phyloP scores from a whole-genome alignment of 2,888 invertebrate genomes.

The Zaprionus bogoriensis region DNA sequence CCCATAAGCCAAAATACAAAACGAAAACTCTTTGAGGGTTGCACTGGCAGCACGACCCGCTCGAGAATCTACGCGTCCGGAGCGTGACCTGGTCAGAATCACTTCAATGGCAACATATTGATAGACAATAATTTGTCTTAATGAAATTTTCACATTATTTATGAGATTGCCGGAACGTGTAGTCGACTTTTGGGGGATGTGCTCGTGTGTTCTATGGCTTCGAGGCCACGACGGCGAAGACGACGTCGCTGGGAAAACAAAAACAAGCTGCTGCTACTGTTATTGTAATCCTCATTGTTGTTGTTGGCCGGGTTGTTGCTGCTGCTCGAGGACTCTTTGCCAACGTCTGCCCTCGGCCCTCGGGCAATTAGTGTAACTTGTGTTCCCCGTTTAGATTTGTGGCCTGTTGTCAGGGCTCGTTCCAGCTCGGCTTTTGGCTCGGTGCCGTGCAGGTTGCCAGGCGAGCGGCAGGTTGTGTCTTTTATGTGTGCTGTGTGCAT shows the following conservation, averaged over 20 bases:
- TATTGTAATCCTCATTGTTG: not conserved
- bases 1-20: too few relatives aligned
- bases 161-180: conserved; percentile 81
- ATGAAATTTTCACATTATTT: conserved; percentile 83
- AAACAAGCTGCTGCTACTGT: conserved; percentile 55
- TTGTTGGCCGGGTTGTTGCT: not conserved
- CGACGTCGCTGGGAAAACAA: conserved; percentile 56
- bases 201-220: conserved; percentile 48
- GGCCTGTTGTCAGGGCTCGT: conserved; percentile 46
- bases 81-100: conserved; percentile 12
- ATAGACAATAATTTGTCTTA: conserved; percentile 83
- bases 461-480: conserved; percentile 60
- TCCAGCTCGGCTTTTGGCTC: conserved; percentile 18
- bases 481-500: conserved; percentile 70
- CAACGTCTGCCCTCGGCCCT: conserved; percentile 32
- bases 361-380: conserved; percentile 67
- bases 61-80: not conserved
- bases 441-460: conserved; percentile 44
- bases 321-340: conserved; percentile 31
- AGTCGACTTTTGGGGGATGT: conserved; percentile 25
- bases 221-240: conserved; percentile 12
- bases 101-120: conserved; percentile 82
- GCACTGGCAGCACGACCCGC: too few relatives aligned
- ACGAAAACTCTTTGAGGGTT: too few relatives aligned
- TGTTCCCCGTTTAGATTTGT: conserved; percentile 33